Conservation (phyloP, 2,797 vertebrate genomes). For the Macropus fuliginosus region DNA sequence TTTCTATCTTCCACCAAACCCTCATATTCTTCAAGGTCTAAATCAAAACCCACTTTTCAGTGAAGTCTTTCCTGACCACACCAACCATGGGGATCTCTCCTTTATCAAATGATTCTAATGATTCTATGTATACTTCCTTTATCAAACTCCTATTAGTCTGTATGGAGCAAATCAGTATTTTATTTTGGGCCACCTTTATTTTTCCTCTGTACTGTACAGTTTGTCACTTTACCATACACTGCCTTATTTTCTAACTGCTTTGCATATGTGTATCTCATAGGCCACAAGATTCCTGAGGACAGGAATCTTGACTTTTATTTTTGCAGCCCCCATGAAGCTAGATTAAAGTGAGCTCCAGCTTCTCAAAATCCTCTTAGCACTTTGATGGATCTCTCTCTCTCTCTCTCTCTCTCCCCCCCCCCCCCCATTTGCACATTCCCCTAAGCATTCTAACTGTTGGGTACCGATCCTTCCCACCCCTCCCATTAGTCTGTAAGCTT, state of each 20-base stretch:
- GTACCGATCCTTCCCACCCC: background rate
- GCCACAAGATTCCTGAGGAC: background rate
- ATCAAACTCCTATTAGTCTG: background rate
- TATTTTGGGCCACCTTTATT: background rate
- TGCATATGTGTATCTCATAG: background rate
- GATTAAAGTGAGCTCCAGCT: too few relatives aligned
- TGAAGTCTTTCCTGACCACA: background rate
- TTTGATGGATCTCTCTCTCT: background rate
- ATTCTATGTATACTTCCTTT: background rate
- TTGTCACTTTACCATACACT: background rate
- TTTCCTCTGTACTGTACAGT: background rate
- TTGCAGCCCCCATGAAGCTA: too few relatives aligned
- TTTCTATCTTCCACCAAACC: background rate
- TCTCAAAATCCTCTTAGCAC: too few relatives aligned
- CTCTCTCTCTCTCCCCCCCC: too few relatives aligned
- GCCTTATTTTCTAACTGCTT: slow-evolving; percentile 16
- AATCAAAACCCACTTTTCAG: background rate
- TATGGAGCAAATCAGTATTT: background rate
- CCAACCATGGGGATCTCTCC: background rate
- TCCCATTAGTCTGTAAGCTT: background rate
- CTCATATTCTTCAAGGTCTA: background rate
- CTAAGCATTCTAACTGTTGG: background rate
- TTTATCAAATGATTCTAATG: background rate
- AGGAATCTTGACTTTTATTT: background rate
- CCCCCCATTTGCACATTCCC: background rate